These are phyloP conservation scores for Hypothenemus hampei DNA, from an alignment of 1,140 invertebrate genomes.

Conservation along the genomic window DNA sequence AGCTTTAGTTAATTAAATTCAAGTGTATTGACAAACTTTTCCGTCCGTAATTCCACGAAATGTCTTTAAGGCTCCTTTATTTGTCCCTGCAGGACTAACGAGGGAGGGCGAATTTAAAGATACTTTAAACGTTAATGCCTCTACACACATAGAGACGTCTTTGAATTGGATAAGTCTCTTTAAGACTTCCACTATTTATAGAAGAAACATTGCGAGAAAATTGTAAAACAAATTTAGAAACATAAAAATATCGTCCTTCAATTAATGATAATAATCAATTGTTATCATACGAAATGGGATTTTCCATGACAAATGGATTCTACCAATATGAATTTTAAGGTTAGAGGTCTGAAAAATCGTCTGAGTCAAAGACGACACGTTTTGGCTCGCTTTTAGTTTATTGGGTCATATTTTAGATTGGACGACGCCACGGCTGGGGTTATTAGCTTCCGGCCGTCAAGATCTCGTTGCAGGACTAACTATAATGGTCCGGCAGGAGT, in stretches of 20 bases:
- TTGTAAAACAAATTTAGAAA: not conserved
- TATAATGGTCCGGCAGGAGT: too few relatives aligned
- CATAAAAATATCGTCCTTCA: too few relatives aligned
- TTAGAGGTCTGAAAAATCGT: not conserved
- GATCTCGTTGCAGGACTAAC: slow-evolving; percentile 6
- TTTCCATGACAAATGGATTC: too few relatives aligned
- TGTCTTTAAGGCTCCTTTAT: not conserved
- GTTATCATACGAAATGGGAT: not conserved
- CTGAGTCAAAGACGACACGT: slow-evolving; percentile 3
- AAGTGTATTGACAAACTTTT: not conserved
- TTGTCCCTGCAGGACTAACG: not conserved
- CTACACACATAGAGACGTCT: not conserved
- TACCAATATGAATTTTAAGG: not conserved
- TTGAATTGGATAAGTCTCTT: not conserved
- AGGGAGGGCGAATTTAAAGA: not conserved
- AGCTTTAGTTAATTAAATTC: too few relatives aligned
- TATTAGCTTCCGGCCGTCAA: slow-evolving; percentile 9
- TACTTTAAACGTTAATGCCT: not conserved
- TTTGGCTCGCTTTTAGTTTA: slow-evolving; percentile 14
- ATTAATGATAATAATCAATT: not conserved
- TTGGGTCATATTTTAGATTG: slow-evolving; percentile 17
- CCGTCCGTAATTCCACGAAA: not conserved
- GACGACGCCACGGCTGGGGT: slow-evolving; percentile 6
- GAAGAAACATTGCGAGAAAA: not conserved
- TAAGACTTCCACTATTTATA: not conserved